Evolutionary conservation across 2,797 vertebrate species (phyloP).

Genomic region (Cichlasoma orientale): DNA sequence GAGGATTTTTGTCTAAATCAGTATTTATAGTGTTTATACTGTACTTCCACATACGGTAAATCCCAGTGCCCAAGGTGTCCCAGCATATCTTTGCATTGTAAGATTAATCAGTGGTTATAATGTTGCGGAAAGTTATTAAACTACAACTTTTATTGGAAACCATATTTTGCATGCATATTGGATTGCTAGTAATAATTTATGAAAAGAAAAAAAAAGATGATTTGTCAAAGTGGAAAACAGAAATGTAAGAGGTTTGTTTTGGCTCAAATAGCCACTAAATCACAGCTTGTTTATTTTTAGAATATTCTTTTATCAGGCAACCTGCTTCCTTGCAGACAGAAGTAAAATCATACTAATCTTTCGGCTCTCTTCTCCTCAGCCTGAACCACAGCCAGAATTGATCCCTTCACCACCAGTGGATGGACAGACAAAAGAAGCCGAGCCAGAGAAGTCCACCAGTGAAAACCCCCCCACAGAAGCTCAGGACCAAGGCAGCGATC

Average conservation of each 20-base stretch:
- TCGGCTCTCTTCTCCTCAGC: slow-evolving; percentile 39
- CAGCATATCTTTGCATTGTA: background rate
- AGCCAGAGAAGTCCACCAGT: slow-evolving; percentile 69
- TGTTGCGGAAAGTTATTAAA: background rate
- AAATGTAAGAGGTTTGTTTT: background rate
- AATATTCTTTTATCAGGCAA: background rate
- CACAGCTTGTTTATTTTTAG: background rate
- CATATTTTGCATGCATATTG: background rate
- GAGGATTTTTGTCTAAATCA: no score
- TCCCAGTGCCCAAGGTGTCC: background rate
- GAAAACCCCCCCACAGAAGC: slow-evolving; percentile 68
- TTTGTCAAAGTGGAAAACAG: no score
- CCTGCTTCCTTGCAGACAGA: background rate
- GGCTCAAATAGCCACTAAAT: background rate
- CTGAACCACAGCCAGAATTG: slow-evolving; percentile 47
- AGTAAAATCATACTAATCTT: background rate
- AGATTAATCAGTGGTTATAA: background rate
- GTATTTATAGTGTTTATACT: background rate
- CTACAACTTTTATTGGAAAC: background rate
- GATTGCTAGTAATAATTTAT: background rate
- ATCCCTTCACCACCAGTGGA: slow-evolving; percentile 34
- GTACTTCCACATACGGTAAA: background rate
- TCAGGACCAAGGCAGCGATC: slow-evolving; percentile 70
- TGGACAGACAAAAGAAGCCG: slow-evolving; percentile 13
- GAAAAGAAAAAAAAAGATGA: background rate